Percentiles rank a stretch among this genome's conserved stretches.
Evolutionary conservation across 2,113 vertebrate genomes (phyloP).

Genomic region (Todiramphus saurophagus): DNA sequence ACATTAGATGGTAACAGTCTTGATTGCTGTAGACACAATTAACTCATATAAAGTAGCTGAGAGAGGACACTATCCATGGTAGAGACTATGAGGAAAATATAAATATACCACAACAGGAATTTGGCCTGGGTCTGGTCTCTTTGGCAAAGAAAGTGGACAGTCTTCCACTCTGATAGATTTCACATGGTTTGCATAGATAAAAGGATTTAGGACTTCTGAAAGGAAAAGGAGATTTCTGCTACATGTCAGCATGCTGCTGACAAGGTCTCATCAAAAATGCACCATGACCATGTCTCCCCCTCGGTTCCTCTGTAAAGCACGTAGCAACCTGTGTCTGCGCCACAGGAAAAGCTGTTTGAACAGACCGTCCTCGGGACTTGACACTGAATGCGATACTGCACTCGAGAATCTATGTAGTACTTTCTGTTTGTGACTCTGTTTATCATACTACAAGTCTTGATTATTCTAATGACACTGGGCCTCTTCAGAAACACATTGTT

Average conservation of each 20-base stretch:
- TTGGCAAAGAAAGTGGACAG: not conserved
- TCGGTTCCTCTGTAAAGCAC: not conserved
- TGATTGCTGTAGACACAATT: not conserved
- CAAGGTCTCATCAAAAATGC: slow-evolving; percentile 26
- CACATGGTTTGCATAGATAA: not conserved
- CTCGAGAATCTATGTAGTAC: not conserved
- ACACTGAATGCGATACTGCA: not conserved
- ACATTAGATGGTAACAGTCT: no score
- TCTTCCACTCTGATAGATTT: not conserved
- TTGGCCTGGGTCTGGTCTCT: not conserved
- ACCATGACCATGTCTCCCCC: slow-evolving; percentile 33
- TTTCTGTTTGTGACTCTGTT: slow-evolving; percentile 48
- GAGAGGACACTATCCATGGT: not conserved
- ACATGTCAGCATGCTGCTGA: not conserved
- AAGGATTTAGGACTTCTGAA: not conserved
- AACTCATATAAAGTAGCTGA: not conserved
- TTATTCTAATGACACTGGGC: slow-evolving; percentile 67
- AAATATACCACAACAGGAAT: not conserved
- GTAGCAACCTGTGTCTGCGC: slow-evolving; percentile 17
- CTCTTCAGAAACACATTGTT: slow-evolving; percentile 58
- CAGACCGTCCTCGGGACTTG: slow-evolving; percentile 26
- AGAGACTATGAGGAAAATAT: not conserved
- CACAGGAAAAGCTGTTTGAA: slow-evolving; percentile 38
- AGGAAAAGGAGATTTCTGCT: not conserved
- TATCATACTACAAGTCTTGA: slow-evolving; percentile 67